phyloP scores from a whole-genome alignment of 2,888 invertebrate genomes.

The Lamproptera curius region DNA sequence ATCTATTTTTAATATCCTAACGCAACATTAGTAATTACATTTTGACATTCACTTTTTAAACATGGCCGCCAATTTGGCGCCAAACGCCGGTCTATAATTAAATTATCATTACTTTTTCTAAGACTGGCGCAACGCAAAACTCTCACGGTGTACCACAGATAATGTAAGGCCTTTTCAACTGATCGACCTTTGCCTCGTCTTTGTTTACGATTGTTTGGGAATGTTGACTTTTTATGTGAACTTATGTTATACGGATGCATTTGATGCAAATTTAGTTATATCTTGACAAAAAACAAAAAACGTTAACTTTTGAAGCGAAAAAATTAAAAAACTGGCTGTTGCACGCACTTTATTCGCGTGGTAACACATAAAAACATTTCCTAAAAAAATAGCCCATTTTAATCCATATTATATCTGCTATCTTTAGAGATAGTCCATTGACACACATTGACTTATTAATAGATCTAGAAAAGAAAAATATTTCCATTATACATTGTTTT shows the following conservation, averaged over 20 bases:
- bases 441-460: no score
- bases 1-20: neutral
- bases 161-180: constrained; percentile 19
- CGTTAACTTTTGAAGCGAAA: no score
- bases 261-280: no score
- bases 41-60: constrained; percentile 15
- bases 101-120: constrained; percentile 27
- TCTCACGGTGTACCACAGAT: constrained; percentile 20
- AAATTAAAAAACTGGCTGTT: no score
- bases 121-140: constrained; percentile 15
- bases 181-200: constrained; percentile 21
- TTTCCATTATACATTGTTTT: no score
- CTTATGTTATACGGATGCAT: neutral
- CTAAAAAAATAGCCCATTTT: no score
- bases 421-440: no score
- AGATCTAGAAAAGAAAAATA: no score
- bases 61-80: constrained; percentile 6
- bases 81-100: constrained; percentile 25
- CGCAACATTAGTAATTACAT: constrained; percentile 4
- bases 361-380: no score
- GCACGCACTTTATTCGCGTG: no score
- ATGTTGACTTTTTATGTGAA: constrained; percentile 14
- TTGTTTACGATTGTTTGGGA: constrained; percentile 20
- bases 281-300: no score
- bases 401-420: no score